Conservation (phyloP, 2,113 vertebrate genomes). For the Cichladusa arquata region DNA sequence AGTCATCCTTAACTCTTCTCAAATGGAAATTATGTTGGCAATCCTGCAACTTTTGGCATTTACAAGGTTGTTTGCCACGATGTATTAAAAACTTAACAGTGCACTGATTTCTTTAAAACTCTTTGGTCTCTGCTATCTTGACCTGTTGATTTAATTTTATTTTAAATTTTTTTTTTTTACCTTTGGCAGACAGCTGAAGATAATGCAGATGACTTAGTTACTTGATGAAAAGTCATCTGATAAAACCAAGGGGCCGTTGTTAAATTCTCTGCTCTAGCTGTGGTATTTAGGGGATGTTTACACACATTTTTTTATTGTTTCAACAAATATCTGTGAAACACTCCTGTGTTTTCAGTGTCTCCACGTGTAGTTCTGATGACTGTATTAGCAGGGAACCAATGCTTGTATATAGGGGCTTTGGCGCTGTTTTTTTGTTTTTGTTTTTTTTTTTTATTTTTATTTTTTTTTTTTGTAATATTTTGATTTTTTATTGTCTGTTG, state of each 20-base stretch:
- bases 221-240: background rate
- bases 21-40: background rate
- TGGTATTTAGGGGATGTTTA: background rate
- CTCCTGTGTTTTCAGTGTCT: background rate
- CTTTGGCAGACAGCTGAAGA: background rate
- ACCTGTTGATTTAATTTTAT: background rate
- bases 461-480: fast-evolving
- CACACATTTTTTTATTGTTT: background rate
- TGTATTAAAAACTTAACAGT: background rate
- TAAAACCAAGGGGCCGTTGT: background rate
- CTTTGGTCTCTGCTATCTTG: background rate
- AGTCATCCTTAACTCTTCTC: background rate
- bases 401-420: fast-evolving
- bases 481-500: background rate
- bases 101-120: background rate
- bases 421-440: no score
- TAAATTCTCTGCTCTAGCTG: background rate
- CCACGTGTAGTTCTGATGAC: background rate
- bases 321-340: background rate
- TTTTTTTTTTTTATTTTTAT: background rate
- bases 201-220: background rate
- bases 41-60: background rate
- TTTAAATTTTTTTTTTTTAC: background rate
- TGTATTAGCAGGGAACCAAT: background rate
- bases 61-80: background rate